Conservation (phyloP, 2,888 invertebrate genomes). For the Xiphydria camelus region DNA sequence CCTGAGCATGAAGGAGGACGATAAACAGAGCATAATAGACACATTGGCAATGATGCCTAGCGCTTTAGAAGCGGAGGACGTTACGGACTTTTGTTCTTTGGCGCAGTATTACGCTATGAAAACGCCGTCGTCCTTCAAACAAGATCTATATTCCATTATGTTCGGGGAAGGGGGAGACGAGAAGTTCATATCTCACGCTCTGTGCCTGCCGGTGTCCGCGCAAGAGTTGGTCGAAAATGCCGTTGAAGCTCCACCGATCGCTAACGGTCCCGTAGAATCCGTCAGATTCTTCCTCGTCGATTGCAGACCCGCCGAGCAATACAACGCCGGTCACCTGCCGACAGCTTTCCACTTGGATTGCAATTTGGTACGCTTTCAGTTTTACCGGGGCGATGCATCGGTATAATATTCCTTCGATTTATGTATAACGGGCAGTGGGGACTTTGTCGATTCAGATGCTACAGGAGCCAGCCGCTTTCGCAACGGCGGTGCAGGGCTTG, state of each 20-base stretch:
- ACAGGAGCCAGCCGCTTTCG: slow-evolving; percentile 93
- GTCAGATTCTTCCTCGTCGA: slow-evolving; percentile 95
- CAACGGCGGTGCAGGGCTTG: slow-evolving; percentile 90
- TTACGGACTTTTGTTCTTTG: slow-evolving; percentile 93
- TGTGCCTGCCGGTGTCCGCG: slow-evolving; percentile 95
- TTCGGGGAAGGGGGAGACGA: slow-evolving; percentile 65
- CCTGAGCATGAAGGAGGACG: slow-evolving; percentile 73
- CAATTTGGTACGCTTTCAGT: slow-evolving; percentile 67
- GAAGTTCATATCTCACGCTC: slow-evolving; percentile 74
- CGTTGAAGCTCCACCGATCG: slow-evolving; percentile 64
- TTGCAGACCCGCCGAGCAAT: slow-evolving; percentile 93
- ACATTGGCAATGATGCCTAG: slow-evolving; percentile 77
- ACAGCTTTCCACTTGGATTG: slow-evolving; percentile 98
- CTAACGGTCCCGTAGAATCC: slow-evolving; percentile 61
- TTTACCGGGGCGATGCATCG: too few relatives aligned
- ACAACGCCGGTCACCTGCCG: slow-evolving; percentile 94
- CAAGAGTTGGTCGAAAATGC: slow-evolving; percentile 88
- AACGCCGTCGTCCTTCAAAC: slow-evolving; percentile 91
- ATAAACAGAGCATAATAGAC: slow-evolving; percentile 70
- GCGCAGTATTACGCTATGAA: slow-evolving; percentile 94
- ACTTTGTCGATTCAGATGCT: slow-evolving; percentile 82
- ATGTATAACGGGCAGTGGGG: too few relatives aligned
- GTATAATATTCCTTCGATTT: too few relatives aligned
- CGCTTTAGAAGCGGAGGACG: slow-evolving; percentile 90
- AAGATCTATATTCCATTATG: slow-evolving; percentile 66